These are phyloP conservation scores for Pachyseris speciosa DNA, from an alignment of 64 coral and sea anemone species.

Conservation along the genomic window DNA sequence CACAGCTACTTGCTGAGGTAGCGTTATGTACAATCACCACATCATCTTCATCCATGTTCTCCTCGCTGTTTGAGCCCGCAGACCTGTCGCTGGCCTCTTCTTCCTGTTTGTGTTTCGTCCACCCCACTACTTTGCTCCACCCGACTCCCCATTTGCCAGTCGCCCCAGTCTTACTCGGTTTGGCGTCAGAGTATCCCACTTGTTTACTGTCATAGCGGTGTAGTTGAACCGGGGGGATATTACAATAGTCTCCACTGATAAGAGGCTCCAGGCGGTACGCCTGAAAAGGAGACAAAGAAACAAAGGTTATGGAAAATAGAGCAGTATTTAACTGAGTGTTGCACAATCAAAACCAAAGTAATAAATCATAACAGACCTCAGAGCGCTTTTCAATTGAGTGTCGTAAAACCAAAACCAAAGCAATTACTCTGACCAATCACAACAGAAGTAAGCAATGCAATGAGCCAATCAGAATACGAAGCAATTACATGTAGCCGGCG, in stretches of 20 bases:
- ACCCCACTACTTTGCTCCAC: constrained; percentile 41
- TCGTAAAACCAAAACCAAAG: too few relatives aligned
- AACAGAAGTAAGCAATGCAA: too few relatives aligned
- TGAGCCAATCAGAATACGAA: too few relatives aligned
- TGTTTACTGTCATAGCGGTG: constrained; percentile 80
- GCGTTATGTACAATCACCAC: constrained; percentile 61
- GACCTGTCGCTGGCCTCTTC: constrained; percentile 22
- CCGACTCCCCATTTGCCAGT: constrained; percentile 3
- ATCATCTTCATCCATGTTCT: constrained; percentile 48
- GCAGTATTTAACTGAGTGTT: too few relatives aligned
- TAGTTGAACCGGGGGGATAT: constrained; percentile 77
- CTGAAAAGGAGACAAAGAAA: constrained; percentile 28
- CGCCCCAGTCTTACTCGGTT: constrained; percentile 41
- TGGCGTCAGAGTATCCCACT: constrained; percentile 58
- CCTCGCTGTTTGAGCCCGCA: constrained; percentile 36
- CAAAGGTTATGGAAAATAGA: too few relatives aligned
- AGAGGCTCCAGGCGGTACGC: constrained; percentile 94
- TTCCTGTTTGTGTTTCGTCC: constrained; percentile 28
- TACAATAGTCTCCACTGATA: constrained; percentile 77
- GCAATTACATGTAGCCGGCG: too few relatives aligned
- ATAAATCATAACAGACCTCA: too few relatives aligned
- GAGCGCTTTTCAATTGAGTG: too few relatives aligned
- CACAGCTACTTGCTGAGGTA: not conserved
- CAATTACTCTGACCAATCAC: too few relatives aligned
- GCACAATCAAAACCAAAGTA: too few relatives aligned